phyloP scores from a whole-genome alignment of 2,113 vertebrate species.

The Aleadryas rufinucha region DNA sequence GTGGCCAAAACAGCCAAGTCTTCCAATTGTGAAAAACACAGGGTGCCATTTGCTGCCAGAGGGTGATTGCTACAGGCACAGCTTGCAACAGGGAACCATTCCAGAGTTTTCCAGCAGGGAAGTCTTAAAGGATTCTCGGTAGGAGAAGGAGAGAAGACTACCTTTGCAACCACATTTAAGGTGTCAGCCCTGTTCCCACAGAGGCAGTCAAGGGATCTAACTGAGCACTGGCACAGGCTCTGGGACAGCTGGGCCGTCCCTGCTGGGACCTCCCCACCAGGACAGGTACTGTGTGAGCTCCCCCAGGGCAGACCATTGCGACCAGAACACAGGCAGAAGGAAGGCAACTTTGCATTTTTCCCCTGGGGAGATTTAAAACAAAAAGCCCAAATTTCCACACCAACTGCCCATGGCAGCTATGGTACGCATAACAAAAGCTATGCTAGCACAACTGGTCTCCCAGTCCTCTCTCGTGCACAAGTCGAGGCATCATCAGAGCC shows the following conservation, averaged over 20 bases:
- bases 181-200: background rate
- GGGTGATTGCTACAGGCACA: rapidly evolving
- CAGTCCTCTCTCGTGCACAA: background rate
- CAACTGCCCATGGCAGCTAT: rapidly evolving
- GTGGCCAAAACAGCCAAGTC: background rate
- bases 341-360: background rate
- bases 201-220: background rate
- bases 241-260: background rate
- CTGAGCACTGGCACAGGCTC: background rate
- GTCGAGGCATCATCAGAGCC: background rate
- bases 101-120: background rate
- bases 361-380: background rate
- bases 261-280: rapidly evolving
- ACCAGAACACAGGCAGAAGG: rapidly evolving
- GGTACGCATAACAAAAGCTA: rapidly evolving
- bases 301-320: rapidly evolving
- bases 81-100: background rate
- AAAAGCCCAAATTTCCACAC: background rate
- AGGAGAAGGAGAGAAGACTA: background rate
- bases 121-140: background rate
- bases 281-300: background rate
- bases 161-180: background rate
- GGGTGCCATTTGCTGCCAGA: background rate
- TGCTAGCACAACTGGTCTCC: rapidly evolving
- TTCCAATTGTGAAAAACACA: background rate